phyloP scores from a whole-genome alignment of 2,888 invertebrate genomes.

The Pollenia griseotomentosa region DNA sequence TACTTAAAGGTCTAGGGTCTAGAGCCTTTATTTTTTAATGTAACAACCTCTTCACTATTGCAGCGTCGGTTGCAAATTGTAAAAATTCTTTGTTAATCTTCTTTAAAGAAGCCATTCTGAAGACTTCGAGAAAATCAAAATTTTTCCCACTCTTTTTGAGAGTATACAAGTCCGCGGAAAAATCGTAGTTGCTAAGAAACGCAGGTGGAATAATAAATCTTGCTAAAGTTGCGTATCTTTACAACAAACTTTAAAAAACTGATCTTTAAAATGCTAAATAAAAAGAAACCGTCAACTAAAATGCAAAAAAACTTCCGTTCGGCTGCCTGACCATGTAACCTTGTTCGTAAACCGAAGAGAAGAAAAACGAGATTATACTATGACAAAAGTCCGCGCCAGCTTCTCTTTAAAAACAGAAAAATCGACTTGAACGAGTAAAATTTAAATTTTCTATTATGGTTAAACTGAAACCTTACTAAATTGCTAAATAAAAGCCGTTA shows the following conservation, averaged over 20 bases:
- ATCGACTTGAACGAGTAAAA: slow-evolving; percentile 13
- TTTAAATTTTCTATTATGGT: slow-evolving; percentile 55
- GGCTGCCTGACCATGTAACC: too few relatives aligned
- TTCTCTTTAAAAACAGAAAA: background rate
- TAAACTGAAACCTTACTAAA: slow-evolving; percentile 40
- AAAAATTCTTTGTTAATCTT: too few relatives aligned
- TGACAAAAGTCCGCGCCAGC: slow-evolving; percentile 19
- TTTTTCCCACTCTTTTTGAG: background rate
- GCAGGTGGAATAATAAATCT: slow-evolving; percentile 79
- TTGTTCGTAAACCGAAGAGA: too few relatives aligned
- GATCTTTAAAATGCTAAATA: too few relatives aligned
- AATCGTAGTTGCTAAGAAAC: slow-evolving; percentile 74
- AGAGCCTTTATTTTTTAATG: too few relatives aligned
- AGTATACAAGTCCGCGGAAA: too few relatives aligned
- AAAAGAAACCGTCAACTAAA: background rate
- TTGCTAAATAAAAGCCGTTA: slow-evolving; percentile 25
- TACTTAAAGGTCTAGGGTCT: too few relatives aligned
- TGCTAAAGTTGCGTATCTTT: slow-evolving; percentile 10
- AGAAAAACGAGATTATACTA: background rate
- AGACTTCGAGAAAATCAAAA: too few relatives aligned
- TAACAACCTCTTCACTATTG: too few relatives aligned
- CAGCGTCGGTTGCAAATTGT: too few relatives aligned
- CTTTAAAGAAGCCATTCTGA: too few relatives aligned
- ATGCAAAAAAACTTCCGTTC: too few relatives aligned
- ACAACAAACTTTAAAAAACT: slow-evolving; percentile 6